These are phyloP conservation scores for Drosophila algonquin DNA, from an alignment of 2,888 invertebrate species.

Conservation along the genomic window DNA sequence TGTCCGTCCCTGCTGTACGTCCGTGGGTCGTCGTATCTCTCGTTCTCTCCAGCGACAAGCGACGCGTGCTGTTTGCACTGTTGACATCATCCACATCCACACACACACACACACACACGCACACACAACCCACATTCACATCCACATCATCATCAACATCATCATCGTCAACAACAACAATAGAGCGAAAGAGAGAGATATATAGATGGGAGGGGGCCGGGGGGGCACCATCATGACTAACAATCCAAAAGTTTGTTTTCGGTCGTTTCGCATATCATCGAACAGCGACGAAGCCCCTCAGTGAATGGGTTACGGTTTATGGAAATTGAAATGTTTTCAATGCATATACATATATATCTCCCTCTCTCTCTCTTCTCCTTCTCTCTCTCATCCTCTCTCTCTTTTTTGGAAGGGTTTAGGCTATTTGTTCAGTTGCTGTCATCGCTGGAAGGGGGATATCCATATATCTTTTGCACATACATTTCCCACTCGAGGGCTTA, in stretches of 20 bases:
- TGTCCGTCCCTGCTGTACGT: conserved; percentile 28
- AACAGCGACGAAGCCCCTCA: not conserved
- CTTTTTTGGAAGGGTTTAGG: conserved; percentile 13
- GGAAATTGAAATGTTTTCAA: conserved; percentile 36
- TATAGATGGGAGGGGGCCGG: not conserved
- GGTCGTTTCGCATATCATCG: conserved; percentile 43
- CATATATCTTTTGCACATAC: not conserved
- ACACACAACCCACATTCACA: conserved; percentile 2
- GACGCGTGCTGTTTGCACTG: conserved; percentile 61
- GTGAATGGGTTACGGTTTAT: conserved; percentile 12
- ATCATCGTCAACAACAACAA: conserved; percentile 30
- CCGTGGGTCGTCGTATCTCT: too few species aligned
- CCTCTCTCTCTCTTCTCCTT: not conserved
- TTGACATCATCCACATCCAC: conserved; percentile 61
- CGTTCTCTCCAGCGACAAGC: conserved; percentile 20
- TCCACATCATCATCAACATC: conserved; percentile 30
- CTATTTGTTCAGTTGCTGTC: conserved; percentile 36
- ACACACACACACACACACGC: conserved; percentile 21
- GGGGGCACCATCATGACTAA: conserved; percentile 52
- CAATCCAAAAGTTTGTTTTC: conserved; percentile 68
- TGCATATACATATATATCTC: not conserved
- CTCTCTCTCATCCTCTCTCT: not conserved
- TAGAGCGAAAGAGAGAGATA: conserved; percentile 3
- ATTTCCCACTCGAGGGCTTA: not conserved
- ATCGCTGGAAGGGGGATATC: not conserved